Evolutionary conservation across 1,140 invertebrate genomes (phyloP).

Genomic region (Conus betulinus): DNA sequence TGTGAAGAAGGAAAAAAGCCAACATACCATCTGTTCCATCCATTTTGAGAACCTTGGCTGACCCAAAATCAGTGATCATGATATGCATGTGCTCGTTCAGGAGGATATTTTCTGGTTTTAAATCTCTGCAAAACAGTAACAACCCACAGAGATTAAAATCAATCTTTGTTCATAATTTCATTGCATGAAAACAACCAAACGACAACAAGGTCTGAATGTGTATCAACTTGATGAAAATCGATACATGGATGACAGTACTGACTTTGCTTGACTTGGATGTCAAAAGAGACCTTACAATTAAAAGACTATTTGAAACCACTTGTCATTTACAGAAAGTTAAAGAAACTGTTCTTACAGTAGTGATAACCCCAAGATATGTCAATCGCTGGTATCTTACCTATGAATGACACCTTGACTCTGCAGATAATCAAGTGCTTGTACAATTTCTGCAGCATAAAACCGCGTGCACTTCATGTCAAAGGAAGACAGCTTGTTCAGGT

Average conservation of each 20-base stretch:
- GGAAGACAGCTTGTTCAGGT: conserved; percentile 92
- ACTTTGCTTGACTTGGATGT: no score
- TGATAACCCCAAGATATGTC: no score
- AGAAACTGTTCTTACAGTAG: no score
- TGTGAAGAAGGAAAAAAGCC: not conserved
- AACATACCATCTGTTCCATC: conserved; percentile 34
- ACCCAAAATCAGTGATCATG: conserved; percentile 97
- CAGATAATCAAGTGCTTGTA: conserved; percentile 94
- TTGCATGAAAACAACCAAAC: no score
- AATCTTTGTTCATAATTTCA: no score
- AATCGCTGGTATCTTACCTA: conserved; percentile 75
- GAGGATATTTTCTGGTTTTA: conserved; percentile 82
- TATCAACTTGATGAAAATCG: no score
- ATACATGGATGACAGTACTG: no score
- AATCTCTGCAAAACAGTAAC: conserved; percentile 63
- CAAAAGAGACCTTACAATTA: no score
- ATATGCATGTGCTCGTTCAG: conserved; percentile 96
- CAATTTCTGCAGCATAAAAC: conserved; percentile 96
- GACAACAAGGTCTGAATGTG: no score
- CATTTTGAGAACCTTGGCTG: conserved; percentile 85
- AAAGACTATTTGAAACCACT: no score
- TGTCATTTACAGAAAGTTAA: no score
- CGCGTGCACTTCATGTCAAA: conserved; percentile 92
- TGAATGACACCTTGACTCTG: conserved; percentile 94
- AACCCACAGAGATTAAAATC: not conserved